phyloP scores from a whole-genome alignment of 2,888 invertebrate genomes.

The Cylloceria caligata region DNA sequence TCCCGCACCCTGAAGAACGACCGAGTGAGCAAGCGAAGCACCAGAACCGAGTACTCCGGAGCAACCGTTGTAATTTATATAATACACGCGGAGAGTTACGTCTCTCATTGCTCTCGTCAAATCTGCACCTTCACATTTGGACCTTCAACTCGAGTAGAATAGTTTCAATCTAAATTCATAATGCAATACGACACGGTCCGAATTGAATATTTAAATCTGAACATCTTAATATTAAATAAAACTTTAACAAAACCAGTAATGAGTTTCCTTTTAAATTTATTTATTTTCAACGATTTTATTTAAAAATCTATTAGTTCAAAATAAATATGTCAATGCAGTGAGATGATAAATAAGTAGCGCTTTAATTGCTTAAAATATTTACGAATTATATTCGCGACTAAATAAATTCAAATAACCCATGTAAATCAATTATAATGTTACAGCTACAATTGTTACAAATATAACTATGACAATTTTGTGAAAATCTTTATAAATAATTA shows the following conservation, averaged over 20 bases:
- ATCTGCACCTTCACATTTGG: not conserved
- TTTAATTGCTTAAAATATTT: not conserved
- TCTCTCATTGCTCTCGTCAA: not conserved
- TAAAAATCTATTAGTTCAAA: no score
- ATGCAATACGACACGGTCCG: not conserved
- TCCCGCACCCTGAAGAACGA: conserved; percentile 38
- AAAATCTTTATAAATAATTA: not conserved
- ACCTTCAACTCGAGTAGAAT: not conserved
- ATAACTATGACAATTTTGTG: not conserved
- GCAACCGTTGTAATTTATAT: conserved; percentile 39
- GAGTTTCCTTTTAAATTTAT: no score
- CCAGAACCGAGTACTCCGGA: not conserved
- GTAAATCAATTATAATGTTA: no score
- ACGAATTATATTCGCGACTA: not conserved
- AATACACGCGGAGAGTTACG: conserved; percentile 16
- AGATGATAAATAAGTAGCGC: no score
- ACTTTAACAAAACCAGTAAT: no score
- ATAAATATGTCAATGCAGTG: no score
- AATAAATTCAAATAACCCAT: not conserved
- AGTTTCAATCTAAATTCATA: not conserved
- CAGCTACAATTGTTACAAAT: no score
- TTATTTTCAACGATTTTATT: no score
- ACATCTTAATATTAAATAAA: not conserved
- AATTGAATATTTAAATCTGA: not conserved
- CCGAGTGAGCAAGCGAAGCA: conserved; percentile 33